Conservation (phyloP, 1,140 invertebrate genomes). For the Drosophila navojoa region DNA sequence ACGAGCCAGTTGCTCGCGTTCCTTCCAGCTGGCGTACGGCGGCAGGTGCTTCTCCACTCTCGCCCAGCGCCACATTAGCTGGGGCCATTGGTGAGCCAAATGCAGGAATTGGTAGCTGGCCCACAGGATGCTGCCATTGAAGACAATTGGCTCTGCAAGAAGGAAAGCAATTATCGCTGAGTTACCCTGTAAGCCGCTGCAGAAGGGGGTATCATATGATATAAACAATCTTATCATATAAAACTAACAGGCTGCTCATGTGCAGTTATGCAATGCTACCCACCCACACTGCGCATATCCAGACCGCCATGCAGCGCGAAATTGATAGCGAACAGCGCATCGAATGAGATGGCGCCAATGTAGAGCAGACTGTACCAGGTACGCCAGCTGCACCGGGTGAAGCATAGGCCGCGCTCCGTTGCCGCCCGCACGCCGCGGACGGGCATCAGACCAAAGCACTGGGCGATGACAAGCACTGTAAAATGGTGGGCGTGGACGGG, state of each 20-base stretch:
- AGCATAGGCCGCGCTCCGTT: conserved; percentile 46
- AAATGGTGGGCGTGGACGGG: not conserved
- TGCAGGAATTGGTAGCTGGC: conserved; percentile 55
- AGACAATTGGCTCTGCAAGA: conserved; percentile 66
- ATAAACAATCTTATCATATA: too few species aligned
- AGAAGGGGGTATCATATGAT: not conserved
- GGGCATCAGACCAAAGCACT: conserved; percentile 81
- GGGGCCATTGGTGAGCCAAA: conserved; percentile 67
- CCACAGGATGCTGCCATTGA: conserved; percentile 57
- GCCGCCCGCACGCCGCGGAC: conserved; percentile 58
- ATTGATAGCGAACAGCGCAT: conserved; percentile 54
- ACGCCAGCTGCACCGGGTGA: conserved; percentile 62
- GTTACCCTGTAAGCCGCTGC: not conserved
- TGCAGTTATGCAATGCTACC: conserved; percentile 2
- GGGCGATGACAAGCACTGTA: conserved; percentile 69
- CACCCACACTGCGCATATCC: conserved; percentile 75
- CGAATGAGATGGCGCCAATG: conserved; percentile 41
- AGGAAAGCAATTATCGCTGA: not conserved
- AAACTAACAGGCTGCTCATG: not conserved
- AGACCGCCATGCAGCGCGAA: conserved; percentile 44
- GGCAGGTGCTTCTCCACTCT: conserved; percentile 65
- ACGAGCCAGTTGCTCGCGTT: conserved; percentile 42
- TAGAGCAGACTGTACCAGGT: conserved; percentile 55
- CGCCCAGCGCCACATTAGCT: conserved; percentile 67
- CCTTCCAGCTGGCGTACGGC: conserved; percentile 10